Evolutionary conservation across 1,140 invertebrate genomes (phyloP).

Genomic region (Hyposmocoma kahamanoa): DNA sequence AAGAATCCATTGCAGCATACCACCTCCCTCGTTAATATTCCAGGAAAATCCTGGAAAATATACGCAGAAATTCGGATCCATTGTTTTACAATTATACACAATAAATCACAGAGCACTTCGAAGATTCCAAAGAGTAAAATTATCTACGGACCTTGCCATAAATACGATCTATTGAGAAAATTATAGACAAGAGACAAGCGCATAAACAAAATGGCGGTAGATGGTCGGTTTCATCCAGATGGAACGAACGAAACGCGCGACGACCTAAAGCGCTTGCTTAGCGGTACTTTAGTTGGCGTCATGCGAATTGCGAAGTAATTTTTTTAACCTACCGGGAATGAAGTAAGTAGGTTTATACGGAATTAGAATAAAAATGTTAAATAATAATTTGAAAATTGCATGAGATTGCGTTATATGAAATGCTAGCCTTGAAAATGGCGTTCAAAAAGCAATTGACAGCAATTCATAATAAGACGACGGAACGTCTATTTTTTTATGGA

Average conservation of each 20-base stretch:
- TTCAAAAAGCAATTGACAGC: too few species aligned
- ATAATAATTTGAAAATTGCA: too few species aligned
- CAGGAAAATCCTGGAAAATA: slow-evolving; percentile 52
- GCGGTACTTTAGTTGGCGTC: too few species aligned
- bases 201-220: slow-evolving; percentile 49
- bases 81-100: slow-evolving; percentile 56
- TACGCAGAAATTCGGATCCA: slow-evolving; percentile 30
- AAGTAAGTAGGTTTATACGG: too few species aligned
- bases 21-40: slow-evolving; percentile 41
- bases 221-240: not conserved
- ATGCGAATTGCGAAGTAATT: too few species aligned
- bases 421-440: too few species aligned
- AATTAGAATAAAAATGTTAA: too few species aligned
- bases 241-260: not conserved
- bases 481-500: too few species aligned
- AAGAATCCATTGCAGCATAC: slow-evolving; percentile 58
- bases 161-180: slow-evolving; percentile 63
- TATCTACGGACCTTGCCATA: slow-evolving; percentile 72
- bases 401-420: too few species aligned
- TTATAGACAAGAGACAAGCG: slow-evolving; percentile 57
- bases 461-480: too few species aligned
- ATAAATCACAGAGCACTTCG: slow-evolving; percentile 52
- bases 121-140: slow-evolving; percentile 69
- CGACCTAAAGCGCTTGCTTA: too few species aligned
- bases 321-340: too few species aligned